Conservation (phyloP, 1,140 invertebrate species). For the Phocides pigmalion region DNA sequence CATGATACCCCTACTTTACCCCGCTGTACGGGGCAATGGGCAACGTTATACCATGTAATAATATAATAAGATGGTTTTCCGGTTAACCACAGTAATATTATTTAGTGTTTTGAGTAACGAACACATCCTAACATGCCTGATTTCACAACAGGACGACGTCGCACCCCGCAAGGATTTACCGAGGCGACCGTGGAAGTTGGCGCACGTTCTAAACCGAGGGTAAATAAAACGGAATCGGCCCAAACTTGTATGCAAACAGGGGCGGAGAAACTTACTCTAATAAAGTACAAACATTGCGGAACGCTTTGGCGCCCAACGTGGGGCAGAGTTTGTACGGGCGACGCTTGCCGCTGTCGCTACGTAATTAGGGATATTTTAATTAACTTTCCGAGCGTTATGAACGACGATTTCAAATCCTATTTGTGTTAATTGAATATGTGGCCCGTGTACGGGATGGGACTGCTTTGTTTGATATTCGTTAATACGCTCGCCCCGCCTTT, state of each 20-base stretch:
- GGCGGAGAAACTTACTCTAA: slow-evolving; percentile 67
- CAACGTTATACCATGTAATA: too few species aligned
- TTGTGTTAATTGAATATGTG: slow-evolving; percentile 73
- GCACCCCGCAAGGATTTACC: slow-evolving; percentile 54
- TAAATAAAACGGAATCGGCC: slow-evolving; percentile 70
- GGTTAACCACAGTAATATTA: too few species aligned
- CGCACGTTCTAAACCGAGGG: slow-evolving; percentile 52
- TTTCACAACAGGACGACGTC: slow-evolving; percentile 18
- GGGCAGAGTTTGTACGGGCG: slow-evolving; percentile 46
- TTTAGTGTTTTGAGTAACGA: too few species aligned
- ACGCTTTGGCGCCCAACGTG: slow-evolving; percentile 65
- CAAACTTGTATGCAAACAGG: slow-evolving; percentile 71
- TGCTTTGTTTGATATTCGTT: slow-evolving; percentile 66
- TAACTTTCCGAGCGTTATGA: slow-evolving; percentile 71
- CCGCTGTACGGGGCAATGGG: too few species aligned
- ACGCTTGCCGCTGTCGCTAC: slow-evolving; percentile 49
- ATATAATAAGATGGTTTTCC: too few species aligned
- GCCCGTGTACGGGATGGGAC: slow-evolving; percentile 49
- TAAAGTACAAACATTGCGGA: slow-evolving; percentile 74
- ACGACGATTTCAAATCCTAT: slow-evolving; percentile 70
- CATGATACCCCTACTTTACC: too few species aligned
- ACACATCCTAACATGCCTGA: background rate
- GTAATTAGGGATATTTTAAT: slow-evolving; percentile 77
- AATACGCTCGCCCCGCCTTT: slow-evolving; percentile 43
- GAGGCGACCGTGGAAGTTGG: slow-evolving; percentile 52